A percentile compares a stretch with the other conserved stretches of the same genome.
Conservation (phyloP, 2,888 invertebrate species). For the Athalia cordata region DNA sequence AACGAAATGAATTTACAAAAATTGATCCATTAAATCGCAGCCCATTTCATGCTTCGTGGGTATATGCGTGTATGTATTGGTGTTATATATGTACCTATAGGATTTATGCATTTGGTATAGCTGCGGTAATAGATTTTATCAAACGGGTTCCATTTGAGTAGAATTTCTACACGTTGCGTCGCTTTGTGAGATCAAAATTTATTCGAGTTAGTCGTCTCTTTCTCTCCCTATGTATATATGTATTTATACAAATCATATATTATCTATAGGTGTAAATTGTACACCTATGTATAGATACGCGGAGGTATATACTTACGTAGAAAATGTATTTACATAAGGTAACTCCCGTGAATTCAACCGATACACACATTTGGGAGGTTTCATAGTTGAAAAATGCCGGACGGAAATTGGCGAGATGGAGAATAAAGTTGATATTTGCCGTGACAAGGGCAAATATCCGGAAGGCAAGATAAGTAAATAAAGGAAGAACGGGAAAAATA, state of each 20-base stretch:
- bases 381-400: conserved; percentile 85
- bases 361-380: conserved; percentile 69
- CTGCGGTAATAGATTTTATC: conserved; percentile 37
- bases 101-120: conserved; percentile 2
- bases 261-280: too few species aligned
- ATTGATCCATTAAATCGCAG: conserved; percentile 34
- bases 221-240: not conserved
- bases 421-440: conserved; percentile 75
- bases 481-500: conserved; percentile 9
- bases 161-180: conserved; percentile 16
- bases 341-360: not conserved
- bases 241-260: too few species aligned
- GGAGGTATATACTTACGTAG: not conserved
- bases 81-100: not conserved
- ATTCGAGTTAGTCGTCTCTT: conserved; percentile 4
- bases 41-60: conserved; percentile 12
- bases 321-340: not conserved
- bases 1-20: not conserved
- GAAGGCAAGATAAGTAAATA: conserved; percentile 64
- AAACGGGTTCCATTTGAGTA: conserved; percentile 37
- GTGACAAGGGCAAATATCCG: conserved; percentile 84
- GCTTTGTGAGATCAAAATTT: conserved; percentile 1
- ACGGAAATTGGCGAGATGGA: conserved; percentile 80
- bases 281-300: not conserved
- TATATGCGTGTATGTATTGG: not conserved